Percentiles rank a stretch among this genome's conserved stretches.
Evolutionary conservation across 2,113 vertebrate species (phyloP).

Genomic region (Chaetura pelagica): DNA sequence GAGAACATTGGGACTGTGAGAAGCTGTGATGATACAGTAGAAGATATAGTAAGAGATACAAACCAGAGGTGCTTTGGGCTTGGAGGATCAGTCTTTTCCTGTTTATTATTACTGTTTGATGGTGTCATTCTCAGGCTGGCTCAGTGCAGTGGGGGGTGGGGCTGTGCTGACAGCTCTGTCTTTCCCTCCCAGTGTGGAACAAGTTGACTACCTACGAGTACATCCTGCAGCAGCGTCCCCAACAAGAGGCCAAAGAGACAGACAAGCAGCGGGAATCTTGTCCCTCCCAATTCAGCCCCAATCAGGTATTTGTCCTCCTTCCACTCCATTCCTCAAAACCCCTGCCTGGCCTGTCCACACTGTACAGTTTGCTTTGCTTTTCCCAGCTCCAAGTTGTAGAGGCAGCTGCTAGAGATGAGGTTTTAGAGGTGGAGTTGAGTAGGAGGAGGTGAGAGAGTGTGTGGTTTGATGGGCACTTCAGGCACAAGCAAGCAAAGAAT

Average conservation of each 20-base stretch:
- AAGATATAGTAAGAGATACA: neutral
- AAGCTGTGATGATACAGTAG: neutral
- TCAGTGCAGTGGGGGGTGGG: neutral
- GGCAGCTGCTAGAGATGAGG: neutral
- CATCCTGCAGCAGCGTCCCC: conserved; percentile 90
- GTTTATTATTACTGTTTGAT: neutral
- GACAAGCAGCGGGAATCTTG: conserved; percentile 68
- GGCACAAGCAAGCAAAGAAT: neutral
- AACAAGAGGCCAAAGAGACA: conserved; percentile 78
- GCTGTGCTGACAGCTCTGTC: conserved; percentile 21
- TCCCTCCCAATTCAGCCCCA: conserved; percentile 64
- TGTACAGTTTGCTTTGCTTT: neutral
- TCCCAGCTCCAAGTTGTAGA: neutral
- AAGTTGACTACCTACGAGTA: conserved; percentile 94
- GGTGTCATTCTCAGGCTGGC: neutral
- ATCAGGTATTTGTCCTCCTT: conserved; percentile 74
- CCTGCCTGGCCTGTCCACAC: accelerated
- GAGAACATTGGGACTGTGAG: neutral
- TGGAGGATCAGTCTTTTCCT: neutral
- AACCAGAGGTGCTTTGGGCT: neutral
- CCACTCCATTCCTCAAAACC: neutral
- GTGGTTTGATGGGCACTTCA: neutral
- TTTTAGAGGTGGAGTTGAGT: neutral
- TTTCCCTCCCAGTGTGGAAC: conserved; percentile 88
- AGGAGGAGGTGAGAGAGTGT: neutral